phyloP scores from a whole-genome alignment of 1,140 invertebrate genomes.

The Eubasilissa regina region DNA sequence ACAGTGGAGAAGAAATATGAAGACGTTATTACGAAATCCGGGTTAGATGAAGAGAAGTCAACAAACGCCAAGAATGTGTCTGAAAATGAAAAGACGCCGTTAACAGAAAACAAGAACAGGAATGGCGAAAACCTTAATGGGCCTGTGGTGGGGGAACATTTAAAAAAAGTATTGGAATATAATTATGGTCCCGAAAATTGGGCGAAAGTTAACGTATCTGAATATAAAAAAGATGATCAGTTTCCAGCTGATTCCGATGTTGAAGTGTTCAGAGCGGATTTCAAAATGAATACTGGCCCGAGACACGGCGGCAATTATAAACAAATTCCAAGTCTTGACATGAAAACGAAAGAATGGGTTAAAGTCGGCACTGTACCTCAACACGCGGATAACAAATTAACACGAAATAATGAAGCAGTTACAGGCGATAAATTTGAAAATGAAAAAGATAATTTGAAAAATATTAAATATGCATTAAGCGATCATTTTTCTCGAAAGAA shows the following conservation, averaged over 20 bases:
- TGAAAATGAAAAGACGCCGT: background rate
- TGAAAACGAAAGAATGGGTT: background rate
- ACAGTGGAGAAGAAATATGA: slow-evolving; percentile 25
- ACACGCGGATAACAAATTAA: too few species aligned
- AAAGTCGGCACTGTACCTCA: too few species aligned
- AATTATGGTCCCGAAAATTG: slow-evolving; percentile 22
- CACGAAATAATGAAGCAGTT: too few species aligned
- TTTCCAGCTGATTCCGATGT: slow-evolving; percentile 31
- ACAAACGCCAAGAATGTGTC: background rate
- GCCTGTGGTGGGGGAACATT: background rate
- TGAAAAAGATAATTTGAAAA: too few species aligned
- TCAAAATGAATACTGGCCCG: slow-evolving; percentile 37
- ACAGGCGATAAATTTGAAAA: too few species aligned
- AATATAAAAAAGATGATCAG: slow-evolving; percentile 28
- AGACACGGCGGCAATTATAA: slow-evolving; percentile 42
- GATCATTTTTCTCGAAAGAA: too few species aligned
- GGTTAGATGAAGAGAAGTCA: background rate
- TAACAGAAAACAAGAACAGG: background rate
- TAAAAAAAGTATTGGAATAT: background rate
- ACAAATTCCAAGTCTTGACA: slow-evolving; percentile 1
- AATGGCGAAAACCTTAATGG: background rate
- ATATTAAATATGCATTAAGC: too few species aligned
- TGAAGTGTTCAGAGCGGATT: slow-evolving; percentile 37
- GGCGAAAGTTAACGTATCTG: background rate
- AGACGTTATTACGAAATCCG: background rate